A percentile compares a stretch with the other conserved stretches of the same genome.
These are phyloP conservation scores for Paramormyrops kingsleyae DNA, from an alignment of 2,113 vertebrate species.

Conservation along the genomic window DNA sequence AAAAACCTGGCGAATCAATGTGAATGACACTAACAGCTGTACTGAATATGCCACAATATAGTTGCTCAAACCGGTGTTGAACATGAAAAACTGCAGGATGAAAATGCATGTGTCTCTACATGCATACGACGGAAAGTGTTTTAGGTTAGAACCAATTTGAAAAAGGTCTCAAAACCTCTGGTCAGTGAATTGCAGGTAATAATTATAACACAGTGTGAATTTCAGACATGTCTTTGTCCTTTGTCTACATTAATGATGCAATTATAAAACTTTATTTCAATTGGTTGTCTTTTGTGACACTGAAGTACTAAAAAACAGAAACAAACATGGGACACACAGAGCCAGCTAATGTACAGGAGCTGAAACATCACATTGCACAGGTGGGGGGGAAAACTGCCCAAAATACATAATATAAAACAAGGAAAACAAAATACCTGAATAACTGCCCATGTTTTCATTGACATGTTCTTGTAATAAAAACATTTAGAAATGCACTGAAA, in stretches of 20 bases:
- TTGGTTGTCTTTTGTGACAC: slow-evolving; percentile 44
- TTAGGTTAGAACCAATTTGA: background rate
- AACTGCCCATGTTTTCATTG: slow-evolving; percentile 33
- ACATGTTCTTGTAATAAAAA: slow-evolving; percentile 22
- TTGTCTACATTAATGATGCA: slow-evolving; percentile 38
- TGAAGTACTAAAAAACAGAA: slow-evolving; percentile 49
- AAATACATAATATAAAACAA: background rate
- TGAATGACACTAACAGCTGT: background rate
- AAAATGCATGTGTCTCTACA: background rate
- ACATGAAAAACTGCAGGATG: background rate
- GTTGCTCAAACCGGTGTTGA: background rate
- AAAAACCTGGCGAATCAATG: background rate
- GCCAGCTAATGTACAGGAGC: slow-evolving; percentile 38
- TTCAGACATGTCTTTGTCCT: background rate
- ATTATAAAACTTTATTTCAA: slow-evolving; percentile 64
- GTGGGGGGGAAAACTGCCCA: background rate
- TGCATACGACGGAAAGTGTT: background rate
- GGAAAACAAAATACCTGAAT: background rate
- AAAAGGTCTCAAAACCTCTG: background rate
- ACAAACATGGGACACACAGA: slow-evolving; percentile 51
- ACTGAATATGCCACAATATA: background rate
- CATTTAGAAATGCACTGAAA: slow-evolving; percentile 24
- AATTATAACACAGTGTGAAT: background rate
- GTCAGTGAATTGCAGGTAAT: background rate
- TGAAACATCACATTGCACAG: slow-evolving; percentile 42